phyloP scores from a whole-genome alignment of 2,797 vertebrate genomes.

The Thamnophis elegans region DNA sequence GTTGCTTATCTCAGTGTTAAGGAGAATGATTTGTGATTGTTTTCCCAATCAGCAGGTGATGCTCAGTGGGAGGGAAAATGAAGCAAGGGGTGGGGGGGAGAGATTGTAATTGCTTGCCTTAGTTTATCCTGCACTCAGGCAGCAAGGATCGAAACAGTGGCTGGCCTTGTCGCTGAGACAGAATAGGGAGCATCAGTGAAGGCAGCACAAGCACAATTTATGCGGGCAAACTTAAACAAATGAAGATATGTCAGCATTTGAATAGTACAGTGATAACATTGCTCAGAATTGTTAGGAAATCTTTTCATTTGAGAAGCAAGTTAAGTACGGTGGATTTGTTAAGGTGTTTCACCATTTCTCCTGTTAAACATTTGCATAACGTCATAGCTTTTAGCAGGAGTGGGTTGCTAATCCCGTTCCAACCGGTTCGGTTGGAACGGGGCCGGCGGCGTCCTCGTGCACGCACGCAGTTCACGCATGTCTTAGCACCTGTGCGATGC shows the following conservation, averaged over 20 bases:
- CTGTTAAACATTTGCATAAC: not conserved
- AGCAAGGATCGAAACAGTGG: not conserved
- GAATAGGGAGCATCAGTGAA: not conserved
- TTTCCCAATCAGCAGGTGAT: not conserved
- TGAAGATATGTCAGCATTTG: constrained; percentile 35
- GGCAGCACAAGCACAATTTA: not conserved
- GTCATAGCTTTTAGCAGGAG: not conserved
- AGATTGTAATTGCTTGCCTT: not conserved
- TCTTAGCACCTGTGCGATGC: too few relatives aligned
- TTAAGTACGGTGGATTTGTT: not conserved
- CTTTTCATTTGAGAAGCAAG: constrained; percentile 26
- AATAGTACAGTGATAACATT: constrained; percentile 44
- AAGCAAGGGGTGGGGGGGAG: not conserved
- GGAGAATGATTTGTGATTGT: not conserved
- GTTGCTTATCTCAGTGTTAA: not conserved
- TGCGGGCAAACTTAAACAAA: constrained; percentile 10
- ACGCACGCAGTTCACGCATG: too few relatives aligned
- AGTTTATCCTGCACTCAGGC: not conserved
- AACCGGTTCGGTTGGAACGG: too few relatives aligned
- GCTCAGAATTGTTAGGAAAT: constrained; percentile 28
- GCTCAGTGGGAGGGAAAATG: not conserved
- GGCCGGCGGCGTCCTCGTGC: too few relatives aligned
- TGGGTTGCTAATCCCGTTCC: too few relatives aligned
- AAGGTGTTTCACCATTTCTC: not conserved
- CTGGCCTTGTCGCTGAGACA: not conserved